These are phyloP conservation scores for Melinaea marsaeus DNA, from an alignment of 2,888 invertebrate species.

Conservation along the genomic window DNA sequence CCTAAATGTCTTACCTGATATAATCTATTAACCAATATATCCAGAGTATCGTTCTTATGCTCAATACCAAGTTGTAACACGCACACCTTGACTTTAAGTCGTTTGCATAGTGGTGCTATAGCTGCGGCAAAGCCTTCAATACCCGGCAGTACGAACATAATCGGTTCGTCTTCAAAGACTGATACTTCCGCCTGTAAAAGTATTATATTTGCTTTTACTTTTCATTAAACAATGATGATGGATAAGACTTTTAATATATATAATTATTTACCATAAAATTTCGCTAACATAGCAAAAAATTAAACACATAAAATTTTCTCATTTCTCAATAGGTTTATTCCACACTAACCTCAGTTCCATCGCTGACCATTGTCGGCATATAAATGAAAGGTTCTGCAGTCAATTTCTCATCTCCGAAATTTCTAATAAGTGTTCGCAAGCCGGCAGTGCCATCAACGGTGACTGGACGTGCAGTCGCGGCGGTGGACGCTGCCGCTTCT, in stretches of 20 bases:
- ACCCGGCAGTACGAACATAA: slow-evolving; percentile 81
- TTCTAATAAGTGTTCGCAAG: slow-evolving; percentile 77
- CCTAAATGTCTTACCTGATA: slow-evolving; percentile 64
- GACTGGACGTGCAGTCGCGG: slow-evolving; percentile 44
- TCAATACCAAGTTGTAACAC: slow-evolving; percentile 76
- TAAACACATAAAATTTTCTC: no score
- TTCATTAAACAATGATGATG: no score
- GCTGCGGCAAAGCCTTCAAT: slow-evolving; percentile 80
- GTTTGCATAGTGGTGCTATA: slow-evolving; percentile 70
- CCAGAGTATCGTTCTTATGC: slow-evolving; percentile 57
- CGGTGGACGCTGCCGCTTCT: slow-evolving; percentile 64
- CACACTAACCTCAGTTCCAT: slow-evolving; percentile 62
- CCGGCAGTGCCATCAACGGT: slow-evolving; percentile 57
- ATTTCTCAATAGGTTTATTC: background rate
- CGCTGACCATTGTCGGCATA: slow-evolving; percentile 73
- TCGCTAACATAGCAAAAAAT: no score
- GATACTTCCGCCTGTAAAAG: slow-evolving; percentile 60
- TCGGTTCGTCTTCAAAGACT: slow-evolving; percentile 63
- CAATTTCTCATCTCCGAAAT: slow-evolving; percentile 79
- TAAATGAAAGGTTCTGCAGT: slow-evolving; percentile 75
- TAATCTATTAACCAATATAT: slow-evolving; percentile 71
- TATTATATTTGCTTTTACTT: no score
- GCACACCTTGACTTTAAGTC: slow-evolving; percentile 72
- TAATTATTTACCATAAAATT: no score
- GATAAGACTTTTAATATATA: no score